A percentile compares a stretch with the other conserved stretches of the same genome.
Conservation (phyloP, 2,113 vertebrate species). For the Strix aluco region DNA sequence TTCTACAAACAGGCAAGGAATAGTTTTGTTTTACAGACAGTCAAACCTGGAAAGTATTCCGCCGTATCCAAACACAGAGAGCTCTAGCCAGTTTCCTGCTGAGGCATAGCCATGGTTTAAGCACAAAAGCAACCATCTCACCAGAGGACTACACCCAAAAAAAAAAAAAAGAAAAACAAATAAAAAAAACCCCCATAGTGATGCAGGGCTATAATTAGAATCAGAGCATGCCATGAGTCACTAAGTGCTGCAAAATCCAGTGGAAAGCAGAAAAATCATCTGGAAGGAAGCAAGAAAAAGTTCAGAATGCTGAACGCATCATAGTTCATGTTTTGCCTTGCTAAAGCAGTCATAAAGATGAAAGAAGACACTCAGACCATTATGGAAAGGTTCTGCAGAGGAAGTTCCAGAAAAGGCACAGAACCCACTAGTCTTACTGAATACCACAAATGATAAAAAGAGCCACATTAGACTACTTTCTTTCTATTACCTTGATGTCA, state of each 20-base stretch:
- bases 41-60: background rate
- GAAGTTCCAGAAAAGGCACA: background rate
- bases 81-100: background rate
- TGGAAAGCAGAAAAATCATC: background rate
- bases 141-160: background rate
- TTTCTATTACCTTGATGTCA: background rate
- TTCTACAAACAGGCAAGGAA: background rate
- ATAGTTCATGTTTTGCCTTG: background rate
- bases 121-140: background rate
- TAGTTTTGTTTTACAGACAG: background rate
- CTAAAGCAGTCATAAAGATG: background rate
- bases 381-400: background rate
- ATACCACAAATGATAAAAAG: background rate
- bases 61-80: background rate
- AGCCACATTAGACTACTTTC: background rate
- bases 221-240: background rate
- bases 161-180: background rate
- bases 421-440: accelerated
- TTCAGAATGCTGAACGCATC: background rate
- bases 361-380: background rate
- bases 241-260: background rate
- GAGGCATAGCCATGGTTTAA: background rate
- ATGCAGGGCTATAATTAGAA: slow-evolving; percentile 4
- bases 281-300: background rate
- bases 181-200: background rate